These are phyloP conservation scores for Athalia circularis DNA, from an alignment of 2,888 invertebrate species.

Conservation along the genomic window DNA sequence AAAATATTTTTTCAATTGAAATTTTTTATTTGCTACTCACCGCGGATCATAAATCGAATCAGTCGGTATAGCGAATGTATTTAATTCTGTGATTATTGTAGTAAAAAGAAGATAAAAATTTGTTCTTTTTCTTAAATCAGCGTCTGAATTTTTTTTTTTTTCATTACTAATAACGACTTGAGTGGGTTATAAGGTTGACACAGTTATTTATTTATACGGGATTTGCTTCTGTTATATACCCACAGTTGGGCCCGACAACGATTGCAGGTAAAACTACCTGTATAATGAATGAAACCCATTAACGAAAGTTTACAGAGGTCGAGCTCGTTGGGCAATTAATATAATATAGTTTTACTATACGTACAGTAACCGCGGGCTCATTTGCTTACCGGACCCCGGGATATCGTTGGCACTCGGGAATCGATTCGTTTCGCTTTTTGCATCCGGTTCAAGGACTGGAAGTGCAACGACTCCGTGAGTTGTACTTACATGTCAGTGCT, in stretches of 20 bases:
- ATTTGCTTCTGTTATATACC: too few species aligned
- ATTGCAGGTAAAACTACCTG: background rate
- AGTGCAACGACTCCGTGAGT: background rate
- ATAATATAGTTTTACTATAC: background rate
- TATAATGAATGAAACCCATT: conserved; percentile 34
- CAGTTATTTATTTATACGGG: background rate
- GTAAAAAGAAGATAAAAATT: too few species aligned
- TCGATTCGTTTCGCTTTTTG: conserved; percentile 15
- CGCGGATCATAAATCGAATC: too few species aligned
- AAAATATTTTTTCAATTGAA: too few species aligned
- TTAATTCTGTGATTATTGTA: too few species aligned
- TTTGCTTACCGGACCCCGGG: background rate
- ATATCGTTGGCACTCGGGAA: conserved; percentile 12
- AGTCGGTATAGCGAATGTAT: too few species aligned
- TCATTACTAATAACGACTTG: conserved; percentile 20
- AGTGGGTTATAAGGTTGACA: background rate
- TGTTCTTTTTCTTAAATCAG: background rate
- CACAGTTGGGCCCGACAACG: too few species aligned
- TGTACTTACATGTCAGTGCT: too few species aligned
- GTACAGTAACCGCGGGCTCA: conserved; percentile 5
- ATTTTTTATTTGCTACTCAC: too few species aligned
- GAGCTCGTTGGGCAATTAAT: conserved; percentile 31
- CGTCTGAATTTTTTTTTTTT: conserved; percentile 6
- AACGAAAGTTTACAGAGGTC: conserved; percentile 37
- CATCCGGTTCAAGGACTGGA: conserved; percentile 1